These are phyloP conservation scores for Agriopis leucophaearia DNA, from an alignment of 2,888 invertebrate species.

Conservation along the genomic window DNA sequence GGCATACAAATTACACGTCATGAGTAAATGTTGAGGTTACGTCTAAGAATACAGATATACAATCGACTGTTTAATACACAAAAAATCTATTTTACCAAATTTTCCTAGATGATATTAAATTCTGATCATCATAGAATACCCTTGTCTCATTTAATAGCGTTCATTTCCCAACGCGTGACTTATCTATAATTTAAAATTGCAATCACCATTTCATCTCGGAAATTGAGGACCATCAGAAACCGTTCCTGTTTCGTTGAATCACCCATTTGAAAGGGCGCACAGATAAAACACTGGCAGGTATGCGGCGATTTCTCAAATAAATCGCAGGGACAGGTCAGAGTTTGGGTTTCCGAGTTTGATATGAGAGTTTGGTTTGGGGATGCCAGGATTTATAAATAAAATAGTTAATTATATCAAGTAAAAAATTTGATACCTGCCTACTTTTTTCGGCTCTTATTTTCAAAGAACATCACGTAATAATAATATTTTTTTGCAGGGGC, in stretches of 20 bases:
- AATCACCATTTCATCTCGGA: slow-evolving; percentile 36
- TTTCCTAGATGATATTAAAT: slow-evolving; percentile 4
- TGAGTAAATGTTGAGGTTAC: no score
- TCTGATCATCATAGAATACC: slow-evolving; percentile 8
- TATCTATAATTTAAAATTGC: slow-evolving; percentile 31
- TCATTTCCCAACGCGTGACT: slow-evolving; percentile 29
- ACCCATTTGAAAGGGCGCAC: slow-evolving; percentile 18
- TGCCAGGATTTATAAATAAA: slow-evolving; percentile 9
- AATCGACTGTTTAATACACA: no score
- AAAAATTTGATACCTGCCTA: no score
- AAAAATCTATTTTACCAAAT: neutral
- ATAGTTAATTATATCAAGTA: no score
- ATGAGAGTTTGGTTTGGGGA: neutral
- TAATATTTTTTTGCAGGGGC: no score
- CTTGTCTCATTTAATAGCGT: slow-evolving; percentile 14
- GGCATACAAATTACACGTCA: no score
- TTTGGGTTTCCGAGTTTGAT: slow-evolving; percentile 12
- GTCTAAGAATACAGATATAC: no score
- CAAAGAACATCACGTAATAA: no score
- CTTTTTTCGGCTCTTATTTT: no score
- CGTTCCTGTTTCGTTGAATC: slow-evolving; percentile 31
- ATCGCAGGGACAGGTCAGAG: slow-evolving; percentile 21
- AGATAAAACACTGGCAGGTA: slow-evolving; percentile 25
- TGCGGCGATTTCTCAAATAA: slow-evolving; percentile 24
- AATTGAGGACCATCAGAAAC: slow-evolving; percentile 43